These are phyloP conservation scores for Archilochus colubris DNA, from an alignment of 2,113 vertebrate species.

Conservation along the genomic window DNA sequence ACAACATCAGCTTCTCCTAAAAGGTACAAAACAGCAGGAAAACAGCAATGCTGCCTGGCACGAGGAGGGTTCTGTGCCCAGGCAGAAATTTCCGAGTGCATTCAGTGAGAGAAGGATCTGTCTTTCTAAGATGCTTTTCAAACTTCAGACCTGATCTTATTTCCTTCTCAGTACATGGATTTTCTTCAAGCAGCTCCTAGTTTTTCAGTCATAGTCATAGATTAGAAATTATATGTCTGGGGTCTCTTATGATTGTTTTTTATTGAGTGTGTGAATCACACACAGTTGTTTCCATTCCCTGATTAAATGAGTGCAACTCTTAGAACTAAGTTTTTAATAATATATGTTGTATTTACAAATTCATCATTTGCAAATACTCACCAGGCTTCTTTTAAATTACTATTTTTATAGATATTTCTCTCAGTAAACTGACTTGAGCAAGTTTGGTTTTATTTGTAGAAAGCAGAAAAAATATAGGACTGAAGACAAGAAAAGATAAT, in stretches of 20 bases:
- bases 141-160: neutral
- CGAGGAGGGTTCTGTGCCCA: neutral
- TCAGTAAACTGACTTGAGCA: neutral
- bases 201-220: neutral
- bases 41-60: accelerated
- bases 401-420: conserved; percentile 3
- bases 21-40: neutral
- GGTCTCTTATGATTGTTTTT: conserved; percentile 20
- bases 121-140: neutral
- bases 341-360: conserved; percentile 62
- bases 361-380: conserved; percentile 55
- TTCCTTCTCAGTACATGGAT: neutral
- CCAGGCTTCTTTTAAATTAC: conserved; percentile 40
- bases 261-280: conserved; percentile 43
- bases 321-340: conserved; percentile 58
- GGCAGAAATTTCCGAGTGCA: neutral
- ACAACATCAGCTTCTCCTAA: neutral
- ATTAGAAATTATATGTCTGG: conserved; percentile 48
- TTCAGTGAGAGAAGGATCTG: neutral
- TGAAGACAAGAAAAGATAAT: neutral
- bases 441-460: conserved; percentile 16
- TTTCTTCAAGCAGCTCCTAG: conserved; percentile 25
- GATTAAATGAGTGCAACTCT: conserved; percentile 27
- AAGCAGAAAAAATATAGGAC: neutral
- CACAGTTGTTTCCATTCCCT: conserved; percentile 13